A percentile compares a stretch with the other conserved stretches of the same genome.
Evolutionary conservation across 2,888 invertebrate genomes (phyloP).

Genomic region (Chymomyza caudatula): DNA sequence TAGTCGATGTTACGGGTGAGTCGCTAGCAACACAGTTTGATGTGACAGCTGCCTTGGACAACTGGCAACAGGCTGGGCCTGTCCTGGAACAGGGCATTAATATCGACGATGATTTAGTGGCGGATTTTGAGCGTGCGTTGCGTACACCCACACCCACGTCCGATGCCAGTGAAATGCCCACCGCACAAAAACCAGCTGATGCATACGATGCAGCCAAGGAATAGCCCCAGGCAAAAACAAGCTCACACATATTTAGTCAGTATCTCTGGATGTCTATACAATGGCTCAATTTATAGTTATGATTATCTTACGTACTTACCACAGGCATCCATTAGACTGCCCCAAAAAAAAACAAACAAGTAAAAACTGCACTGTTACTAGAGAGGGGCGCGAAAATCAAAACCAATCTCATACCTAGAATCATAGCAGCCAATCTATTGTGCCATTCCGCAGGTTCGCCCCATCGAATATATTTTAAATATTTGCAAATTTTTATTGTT

Average conservation of each 20-base stretch:
- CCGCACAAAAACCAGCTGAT: constrained; percentile 42
- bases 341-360: not conserved
- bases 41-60: constrained; percentile 47
- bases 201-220: constrained; percentile 26
- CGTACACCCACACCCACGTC: constrained; percentile 75
- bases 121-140: constrained; percentile 81
- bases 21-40: constrained; percentile 79
- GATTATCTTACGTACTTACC: constrained; percentile 53
- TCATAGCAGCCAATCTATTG: too few species aligned
- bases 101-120: constrained; percentile 61
- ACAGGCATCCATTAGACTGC: constrained; percentile 34
- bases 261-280: not conserved
- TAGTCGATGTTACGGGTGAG: constrained; percentile 81
- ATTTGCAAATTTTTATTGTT: too few species aligned
- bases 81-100: constrained; percentile 74
- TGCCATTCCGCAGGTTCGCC: too few species aligned
- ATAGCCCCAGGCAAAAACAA: constrained; percentile 37
- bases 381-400: not conserved
- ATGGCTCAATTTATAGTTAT: constrained; percentile 6
- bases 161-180: constrained; percentile 23
- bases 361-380: not conserved
- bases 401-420: constrained; percentile 46
- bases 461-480: too few species aligned
- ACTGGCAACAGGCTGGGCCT: constrained; percentile 54
- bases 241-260: constrained; percentile 28